Evolutionary conservation across 2,888 invertebrate species (phyloP), one percentile per base, ranked within the genome.

Genomic region (Himalopsyche anomala): DNA sequence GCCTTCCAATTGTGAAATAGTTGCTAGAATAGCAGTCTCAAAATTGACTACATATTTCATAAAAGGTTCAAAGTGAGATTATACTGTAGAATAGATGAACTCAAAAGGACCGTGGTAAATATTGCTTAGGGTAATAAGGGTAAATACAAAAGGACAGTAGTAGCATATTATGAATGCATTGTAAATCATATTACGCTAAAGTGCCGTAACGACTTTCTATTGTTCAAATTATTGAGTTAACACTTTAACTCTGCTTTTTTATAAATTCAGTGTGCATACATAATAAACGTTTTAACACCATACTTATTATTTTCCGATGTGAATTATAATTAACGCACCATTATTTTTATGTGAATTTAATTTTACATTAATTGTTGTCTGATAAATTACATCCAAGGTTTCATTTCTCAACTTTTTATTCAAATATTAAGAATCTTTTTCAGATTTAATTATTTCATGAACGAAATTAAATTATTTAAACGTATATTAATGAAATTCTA

Each of bases 171-270:
- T 62, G 19, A 62, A 62, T 62, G 15, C 11, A 19, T 19, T 62
- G 19, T 62, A 19, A 62, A 62, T 62, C 28, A 62, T 28, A 56
- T 56, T 56, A 56, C 56, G n/a, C 17, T 56, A n/a, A 56, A 56
- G 5, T n/a, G 56, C 56, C 56, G 11, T 56, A 56, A 56, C n/a
- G 3, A 56, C n/a, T 56, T 56, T 56, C 56, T 19, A 56, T 56
- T 56, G 56, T 56, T 56, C 56, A 56, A 56, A 56, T n/a, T 56
- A 17, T 56, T 56, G 56, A 56, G 56, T 56, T 56, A n/a, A 19
- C 56, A 56, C 17, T 55, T 17, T 6, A 19, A 56, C 6, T n/a
- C n/a, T 1, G n/a, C n/a, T 56, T 56, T n/a, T n/a, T 56, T 6
- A 56, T 56, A 56, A 56, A 6, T 1, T 11, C 17, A 55, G 55